Evolutionary conservation across 1,140 invertebrate species (phyloP), one percentile per base, ranked within the genome.

Genomic region (Ctenoplectra terminalis): DNA sequence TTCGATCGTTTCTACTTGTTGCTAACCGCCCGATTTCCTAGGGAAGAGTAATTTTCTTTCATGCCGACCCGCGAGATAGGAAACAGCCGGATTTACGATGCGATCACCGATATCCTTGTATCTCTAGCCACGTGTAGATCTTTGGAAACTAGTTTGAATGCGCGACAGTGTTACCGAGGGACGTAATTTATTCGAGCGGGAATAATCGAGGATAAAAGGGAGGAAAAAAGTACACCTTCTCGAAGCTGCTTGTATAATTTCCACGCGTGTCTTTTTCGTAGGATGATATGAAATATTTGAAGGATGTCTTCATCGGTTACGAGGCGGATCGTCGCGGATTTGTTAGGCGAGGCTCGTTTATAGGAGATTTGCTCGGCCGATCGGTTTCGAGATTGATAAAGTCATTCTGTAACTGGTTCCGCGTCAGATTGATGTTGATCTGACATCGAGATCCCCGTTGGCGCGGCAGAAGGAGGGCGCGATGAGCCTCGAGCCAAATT

Each of bases 81-180:
- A 54, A 63, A 61, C 74, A 46, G 70, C 7, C 74, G 75, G 81
- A 86, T 88, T 88, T 88, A 88, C 83, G 87, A 77, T 48, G 63
- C 72, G 81, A 88, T 86, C 77, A 61, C 17, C 34, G 84, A 87
- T 86, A 87, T 66, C 50, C 58, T 31, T 23, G 54, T 56, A 74
- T 76, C 54, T 7, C 56, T 52, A 20, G 26, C 43, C 74, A 13
- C 23, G 52, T 67, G 61, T 15, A 54, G 29, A 34, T 81, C 74
- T 82, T 37, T 63, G 31, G 34, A 43, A 56, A 63, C 60, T 74
- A 64, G 58, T 66, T 58, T 34, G 13, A 34, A 61, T 46, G 20
- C 46, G 58, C 34, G 46, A 29, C 17, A 34, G 11, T 34, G 54
- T 26, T 34, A 26, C 0, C 9, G 15, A 26, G 8, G 29, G 23